phyloP scores from a whole-genome alignment of 2,888 invertebrate species.

The Aradus depressus region DNA sequence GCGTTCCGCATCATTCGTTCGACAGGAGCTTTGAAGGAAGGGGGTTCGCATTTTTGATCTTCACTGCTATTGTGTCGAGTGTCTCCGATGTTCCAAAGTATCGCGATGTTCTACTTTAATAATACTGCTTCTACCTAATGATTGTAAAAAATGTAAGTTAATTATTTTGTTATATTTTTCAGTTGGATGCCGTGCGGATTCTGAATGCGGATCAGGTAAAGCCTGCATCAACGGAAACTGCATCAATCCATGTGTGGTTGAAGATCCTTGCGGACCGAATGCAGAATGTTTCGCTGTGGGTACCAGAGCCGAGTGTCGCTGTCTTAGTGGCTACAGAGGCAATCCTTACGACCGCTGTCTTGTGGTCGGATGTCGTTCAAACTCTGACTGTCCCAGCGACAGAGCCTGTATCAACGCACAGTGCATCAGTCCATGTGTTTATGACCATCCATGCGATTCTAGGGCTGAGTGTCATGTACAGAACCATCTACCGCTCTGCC shows the following conservation, averaged over 20 bases:
- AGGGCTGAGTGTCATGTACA: conserved; percentile 68
- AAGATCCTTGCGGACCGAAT: conserved; percentile 68
- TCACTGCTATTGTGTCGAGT: no score
- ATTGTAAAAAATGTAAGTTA: no score
- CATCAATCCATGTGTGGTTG: conserved; percentile 70
- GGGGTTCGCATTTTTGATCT: no score
- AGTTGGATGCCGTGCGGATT: conserved; percentile 70
- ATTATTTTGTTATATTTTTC: conserved; percentile 26
- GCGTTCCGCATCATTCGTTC: no score
- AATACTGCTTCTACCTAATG: no score
- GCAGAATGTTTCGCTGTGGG: conserved; percentile 68
- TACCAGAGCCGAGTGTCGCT: conserved; percentile 65
- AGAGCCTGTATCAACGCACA: conserved; percentile 75
- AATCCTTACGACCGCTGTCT: conserved; percentile 63
- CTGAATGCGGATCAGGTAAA: conserved; percentile 71
- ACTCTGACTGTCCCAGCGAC: conserved; percentile 77
- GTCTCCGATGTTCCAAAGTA: no score
- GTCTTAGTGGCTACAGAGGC: conserved; percentile 68
- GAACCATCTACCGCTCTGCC: conserved; percentile 74
- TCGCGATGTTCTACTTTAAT: no score
- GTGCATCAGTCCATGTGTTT: conserved; percentile 73
- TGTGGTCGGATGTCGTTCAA: conserved; percentile 71
- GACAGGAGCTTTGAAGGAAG: no score
- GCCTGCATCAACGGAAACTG: conserved; percentile 78
- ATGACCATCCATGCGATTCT: conserved; percentile 62